These are phyloP conservation scores for Acanthisitta chloris DNA, from an alignment of 2,113 vertebrate genomes.

Conservation along the genomic window DNA sequence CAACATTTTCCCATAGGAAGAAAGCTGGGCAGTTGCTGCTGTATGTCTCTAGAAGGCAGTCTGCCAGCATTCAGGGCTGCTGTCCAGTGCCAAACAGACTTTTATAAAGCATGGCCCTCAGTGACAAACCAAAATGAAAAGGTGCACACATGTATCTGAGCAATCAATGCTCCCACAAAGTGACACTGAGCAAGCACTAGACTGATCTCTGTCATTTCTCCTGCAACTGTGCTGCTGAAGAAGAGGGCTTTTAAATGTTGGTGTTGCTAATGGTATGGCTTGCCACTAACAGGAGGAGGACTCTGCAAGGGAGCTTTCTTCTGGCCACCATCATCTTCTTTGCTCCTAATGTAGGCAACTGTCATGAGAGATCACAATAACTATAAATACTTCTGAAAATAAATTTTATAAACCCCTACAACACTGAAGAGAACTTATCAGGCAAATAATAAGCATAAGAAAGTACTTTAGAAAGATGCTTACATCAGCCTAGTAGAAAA, in stretches of 20 bases:
- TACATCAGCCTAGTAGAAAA: neutral
- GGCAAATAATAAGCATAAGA: neutral
- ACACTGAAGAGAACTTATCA: neutral
- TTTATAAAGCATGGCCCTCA: neutral
- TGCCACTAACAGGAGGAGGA: neutral
- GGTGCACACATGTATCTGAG: neutral
- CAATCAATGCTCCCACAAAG: neutral
- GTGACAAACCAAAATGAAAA: slow-evolving; percentile 9
- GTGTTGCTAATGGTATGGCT: neutral
- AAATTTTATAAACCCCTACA: neutral
- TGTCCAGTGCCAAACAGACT: neutral
- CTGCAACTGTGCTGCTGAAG: neutral
- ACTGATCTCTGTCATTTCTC: neutral
- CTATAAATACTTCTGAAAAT: neutral
- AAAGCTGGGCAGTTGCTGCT: slow-evolving; percentile 38
- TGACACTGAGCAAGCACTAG: neutral
- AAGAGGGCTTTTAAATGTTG: neutral
- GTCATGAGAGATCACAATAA: neutral
- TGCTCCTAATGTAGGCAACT: neutral
- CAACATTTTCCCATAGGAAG: slow-evolving; percentile 1
- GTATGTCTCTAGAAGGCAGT: slow-evolving; percentile 1
- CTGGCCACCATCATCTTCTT: neutral
- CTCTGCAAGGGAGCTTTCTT: neutral
- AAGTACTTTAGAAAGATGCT: neutral
- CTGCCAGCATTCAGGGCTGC: neutral